Percentiles rank a stretch among this genome's conserved stretches.
Conservation (phyloP, 2,888 invertebrate species). For the Cephus nigrinus region DNA sequence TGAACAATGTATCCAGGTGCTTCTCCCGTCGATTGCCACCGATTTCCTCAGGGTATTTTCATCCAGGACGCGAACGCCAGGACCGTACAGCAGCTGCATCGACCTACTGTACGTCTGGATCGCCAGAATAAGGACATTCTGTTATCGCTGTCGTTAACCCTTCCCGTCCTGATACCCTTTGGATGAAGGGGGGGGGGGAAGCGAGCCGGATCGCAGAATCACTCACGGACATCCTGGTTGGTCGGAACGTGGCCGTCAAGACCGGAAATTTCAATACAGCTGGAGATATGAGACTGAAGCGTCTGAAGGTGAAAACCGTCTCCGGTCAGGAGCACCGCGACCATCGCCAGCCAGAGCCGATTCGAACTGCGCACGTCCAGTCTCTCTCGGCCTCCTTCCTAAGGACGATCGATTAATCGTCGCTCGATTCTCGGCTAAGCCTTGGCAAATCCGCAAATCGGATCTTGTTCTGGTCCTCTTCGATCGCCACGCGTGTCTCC, state of each 20-base stretch:
- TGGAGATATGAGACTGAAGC: conserved; percentile 50
- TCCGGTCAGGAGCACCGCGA: conserved; percentile 33
- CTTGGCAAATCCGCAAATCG: neutral
- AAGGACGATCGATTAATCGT: conserved; percentile 48
- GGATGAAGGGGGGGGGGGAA: too few relatives aligned
- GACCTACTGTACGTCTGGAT: neutral
- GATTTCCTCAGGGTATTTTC: neutral
- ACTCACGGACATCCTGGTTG: neutral
- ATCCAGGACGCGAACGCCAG: neutral
- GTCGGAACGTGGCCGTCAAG: conserved; percentile 40
- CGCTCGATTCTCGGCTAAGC: conserved; percentile 23
- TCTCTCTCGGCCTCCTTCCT: conserved; percentile 23
- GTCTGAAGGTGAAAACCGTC: conserved; percentile 45
- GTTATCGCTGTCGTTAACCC: too few relatives aligned
- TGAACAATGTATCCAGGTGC: neutral
- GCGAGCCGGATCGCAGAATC: too few relatives aligned
- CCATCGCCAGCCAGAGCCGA: neutral
- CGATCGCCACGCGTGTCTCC: neutral
- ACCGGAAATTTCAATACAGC: conserved; percentile 65
- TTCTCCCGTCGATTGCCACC: neutral
- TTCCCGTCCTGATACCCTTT: neutral
- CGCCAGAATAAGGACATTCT: too few relatives aligned
- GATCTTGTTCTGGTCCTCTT: neutral
- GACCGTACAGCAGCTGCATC: neutral
- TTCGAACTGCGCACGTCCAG: conserved; percentile 54